Conservation (phyloP, 2,888 invertebrate species). For the Xestoiulus laeticollis region DNA sequence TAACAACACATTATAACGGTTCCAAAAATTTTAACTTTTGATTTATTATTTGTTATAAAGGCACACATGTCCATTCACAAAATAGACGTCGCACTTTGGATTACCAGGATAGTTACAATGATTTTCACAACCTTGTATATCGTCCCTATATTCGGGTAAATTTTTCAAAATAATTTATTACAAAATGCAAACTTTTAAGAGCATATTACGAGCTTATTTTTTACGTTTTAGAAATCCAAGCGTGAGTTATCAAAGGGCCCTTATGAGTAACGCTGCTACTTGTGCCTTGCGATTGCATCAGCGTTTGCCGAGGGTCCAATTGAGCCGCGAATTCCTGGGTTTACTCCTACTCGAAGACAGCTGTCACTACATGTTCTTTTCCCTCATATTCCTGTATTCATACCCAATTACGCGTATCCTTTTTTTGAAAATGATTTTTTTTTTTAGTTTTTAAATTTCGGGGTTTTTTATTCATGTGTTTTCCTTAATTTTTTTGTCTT, state of each 20-base stretch:
- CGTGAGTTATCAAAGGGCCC: constrained; percentile 88
- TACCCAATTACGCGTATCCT: constrained; percentile 83
- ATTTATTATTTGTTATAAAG: constrained; percentile 40
- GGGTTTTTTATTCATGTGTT: no score
- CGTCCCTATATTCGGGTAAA: constrained; percentile 86
- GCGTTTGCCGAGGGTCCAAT: constrained; percentile 82
- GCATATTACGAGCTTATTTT: no score
- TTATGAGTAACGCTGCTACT: constrained; percentile 92
- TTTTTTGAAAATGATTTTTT: background rate
- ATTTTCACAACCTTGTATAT: constrained; percentile 85
- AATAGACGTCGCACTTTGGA: constrained; percentile 87
- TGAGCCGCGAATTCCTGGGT: constrained; percentile 84
- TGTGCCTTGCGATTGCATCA: constrained; percentile 96
- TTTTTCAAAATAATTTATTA: constrained; percentile 59
- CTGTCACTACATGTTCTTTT: constrained; percentile 95
- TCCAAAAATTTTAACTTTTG: background rate
- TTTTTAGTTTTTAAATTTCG: background rate
- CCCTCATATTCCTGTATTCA: constrained; percentile 91
- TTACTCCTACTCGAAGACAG: constrained; percentile 83
- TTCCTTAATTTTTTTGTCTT: constrained; percentile 52
- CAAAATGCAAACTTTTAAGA: background rate
- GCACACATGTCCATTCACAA: constrained; percentile 75
- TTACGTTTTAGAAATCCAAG: constrained; percentile 70
- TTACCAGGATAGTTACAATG: constrained; percentile 83
- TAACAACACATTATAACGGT: background rate